These are phyloP conservation scores for Nyctalus aviator DNA, from an alignment of 2,797 vertebrate species.

Conservation along the genomic window DNA sequence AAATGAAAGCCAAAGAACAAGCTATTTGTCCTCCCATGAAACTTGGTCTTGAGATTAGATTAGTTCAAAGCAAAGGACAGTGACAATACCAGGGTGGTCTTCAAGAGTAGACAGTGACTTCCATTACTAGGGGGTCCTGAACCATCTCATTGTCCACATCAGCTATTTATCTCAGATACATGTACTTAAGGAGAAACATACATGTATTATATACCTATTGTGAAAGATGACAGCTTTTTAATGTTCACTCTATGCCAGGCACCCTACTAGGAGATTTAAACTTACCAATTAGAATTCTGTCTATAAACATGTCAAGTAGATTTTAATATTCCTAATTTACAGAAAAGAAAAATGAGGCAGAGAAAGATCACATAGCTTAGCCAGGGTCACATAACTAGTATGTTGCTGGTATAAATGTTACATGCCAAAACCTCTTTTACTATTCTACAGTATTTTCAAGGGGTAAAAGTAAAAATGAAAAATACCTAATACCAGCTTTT, in stretches of 20 bases:
- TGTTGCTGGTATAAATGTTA: background rate
- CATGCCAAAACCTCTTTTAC: background rate
- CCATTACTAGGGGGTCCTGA: background rate
- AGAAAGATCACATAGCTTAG: background rate
- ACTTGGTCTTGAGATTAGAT: background rate
- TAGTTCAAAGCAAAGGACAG: slow-evolving; percentile 28
- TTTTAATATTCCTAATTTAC: background rate
- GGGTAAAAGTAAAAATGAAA: background rate
- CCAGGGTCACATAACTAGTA: background rate
- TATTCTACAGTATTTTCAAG: background rate
- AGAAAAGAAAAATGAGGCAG: background rate
- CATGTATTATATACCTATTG: background rate
- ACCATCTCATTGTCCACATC: background rate
- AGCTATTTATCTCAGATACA: background rate
- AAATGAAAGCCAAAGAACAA: background rate
- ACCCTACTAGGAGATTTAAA: background rate
- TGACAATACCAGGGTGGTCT: background rate
- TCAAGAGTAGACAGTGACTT: background rate
- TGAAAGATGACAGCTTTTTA: background rate
- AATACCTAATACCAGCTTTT: background rate
- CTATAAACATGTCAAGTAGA: background rate
- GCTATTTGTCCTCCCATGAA: background rate
- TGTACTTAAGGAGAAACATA: background rate
- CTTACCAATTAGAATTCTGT: background rate
- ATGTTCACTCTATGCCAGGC: background rate